Evolutionary conservation across 2,888 invertebrate species (phyloP), one percentile per base, ranked within the genome.

Genomic region (Cosmia trapezina): DNA sequence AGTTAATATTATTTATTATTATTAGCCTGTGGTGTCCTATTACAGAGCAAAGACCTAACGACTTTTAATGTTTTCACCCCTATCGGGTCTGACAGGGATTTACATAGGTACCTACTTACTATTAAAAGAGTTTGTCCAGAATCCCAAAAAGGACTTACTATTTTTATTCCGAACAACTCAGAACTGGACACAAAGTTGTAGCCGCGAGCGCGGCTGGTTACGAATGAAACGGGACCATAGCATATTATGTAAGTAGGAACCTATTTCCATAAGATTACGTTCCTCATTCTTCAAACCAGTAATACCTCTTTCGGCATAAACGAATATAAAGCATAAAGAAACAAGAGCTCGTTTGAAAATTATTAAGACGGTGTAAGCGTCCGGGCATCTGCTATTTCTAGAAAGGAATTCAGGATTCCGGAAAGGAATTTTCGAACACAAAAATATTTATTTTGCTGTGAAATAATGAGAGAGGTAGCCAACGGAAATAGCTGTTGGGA

Each of bases 371-470:
- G 57, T 78, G 64, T 76, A 78, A 80, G 74, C 72, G 78, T 73
- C 69, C 82, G 61, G 64, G 75, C 73, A 68, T 74, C 78, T 69
- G 68, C 76, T 84, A 76, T 83, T 73, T 73, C 74, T 80, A 75
- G 73, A 75, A 81, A 81, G 76, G 74, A 81, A 84, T 83, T 76
- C 64, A 68, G 54, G 71, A 83, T 67, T 69, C 78, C 49, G 51
- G 60, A 47, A 81, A 74, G 66, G 73, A 76, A 83, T 78, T 74
- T 66, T 68, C 64, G 62, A 84, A 83, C 53, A 70, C 72, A 78
- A 84, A 78, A 81, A 83, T 84, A 81, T 83, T 81, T 83, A 81
- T 83, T 84, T 77, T 75, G 56, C 71, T 71, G 54, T 72, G 63
- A 70, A 83, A 83, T 84, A 84, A 83, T 83, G 74, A 81, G 71